Evolutionary conservation across 2,888 invertebrate genomes (phyloP), one percentile per base, ranked within the genome.

Genomic region (Drosophila fulvimacula): DNA sequence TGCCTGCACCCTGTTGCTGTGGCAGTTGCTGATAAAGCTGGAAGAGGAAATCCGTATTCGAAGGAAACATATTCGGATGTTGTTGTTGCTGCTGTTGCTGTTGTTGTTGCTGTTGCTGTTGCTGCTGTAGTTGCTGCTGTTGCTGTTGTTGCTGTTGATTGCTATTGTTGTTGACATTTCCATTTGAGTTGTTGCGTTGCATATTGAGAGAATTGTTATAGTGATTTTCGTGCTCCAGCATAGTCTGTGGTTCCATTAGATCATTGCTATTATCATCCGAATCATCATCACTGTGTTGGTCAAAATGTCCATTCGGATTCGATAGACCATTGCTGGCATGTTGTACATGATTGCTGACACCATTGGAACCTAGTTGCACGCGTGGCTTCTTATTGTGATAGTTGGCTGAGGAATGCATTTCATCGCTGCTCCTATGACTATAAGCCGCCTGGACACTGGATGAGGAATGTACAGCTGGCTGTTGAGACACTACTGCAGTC

Each of bases 1-100:
- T 53, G 11, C 77, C 60, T 4, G 73, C 70, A 13, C 13, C 17
- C 48, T 48, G 48, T 46, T 88, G 91, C 70, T 89, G 92, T 9
- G 90, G 90, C 71, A 91, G 80, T 67, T 92, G 92, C 64, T 92
- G 92, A 77, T 92, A 92, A 0, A 92, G 75, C 42, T 92, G 92
- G 73, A 92, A 90, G 5, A 92, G 81, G 53, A 92, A 91, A 69
- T 92, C 92, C 27, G 91, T 90, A 77, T 91, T 92, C 6, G 91
- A 79, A 9, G 91, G 90, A 72, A 91, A 92, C 80, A 92, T 82
- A 42, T 81, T 80, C 46, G 68, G 79, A 60, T 79, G 82, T 32
- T 81, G 79, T 3, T 73, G 79, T 1, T 73, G 79, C 0, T 73
- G 68, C 6, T 74, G 69, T 10, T 73, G 81, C 0, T 76, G 79